These are phyloP conservation scores for Laticauda laticaudata DNA, from an alignment of 2,113 vertebrate species.

Conservation along the genomic window DNA sequence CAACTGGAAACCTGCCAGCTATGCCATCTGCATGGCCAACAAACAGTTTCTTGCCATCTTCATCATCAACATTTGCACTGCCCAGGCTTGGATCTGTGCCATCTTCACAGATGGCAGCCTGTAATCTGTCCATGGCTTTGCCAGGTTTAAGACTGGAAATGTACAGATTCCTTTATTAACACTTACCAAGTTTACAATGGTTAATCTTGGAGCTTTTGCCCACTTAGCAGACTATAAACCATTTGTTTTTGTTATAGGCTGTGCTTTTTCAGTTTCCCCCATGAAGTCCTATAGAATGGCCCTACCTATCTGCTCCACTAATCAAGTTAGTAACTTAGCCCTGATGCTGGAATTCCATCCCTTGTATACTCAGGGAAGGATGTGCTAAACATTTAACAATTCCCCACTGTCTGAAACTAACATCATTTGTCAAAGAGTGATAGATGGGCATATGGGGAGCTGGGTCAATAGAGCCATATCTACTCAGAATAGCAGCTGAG, in stretches of 20 bases:
- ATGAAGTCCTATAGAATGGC: slow-evolving; percentile 22
- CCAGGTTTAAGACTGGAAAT: slow-evolving; percentile 59
- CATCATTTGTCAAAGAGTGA: background rate
- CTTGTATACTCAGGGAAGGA: background rate
- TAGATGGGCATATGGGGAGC: background rate
- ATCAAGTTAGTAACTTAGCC: slow-evolving; percentile 24
- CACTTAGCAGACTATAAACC: slow-evolving; percentile 65
- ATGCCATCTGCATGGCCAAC: slow-evolving; percentile 53
- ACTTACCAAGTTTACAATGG: slow-evolving; percentile 56
- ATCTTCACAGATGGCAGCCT: slow-evolving; percentile 45
- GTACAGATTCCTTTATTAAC: slow-evolving; percentile 59
- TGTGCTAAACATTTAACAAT: background rate
- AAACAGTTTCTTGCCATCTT: slow-evolving; percentile 1
- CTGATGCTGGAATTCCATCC: slow-evolving; percentile 19
- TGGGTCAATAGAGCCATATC: background rate
- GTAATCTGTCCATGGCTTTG: slow-evolving; percentile 42
- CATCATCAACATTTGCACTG: slow-evolving; percentile 1
- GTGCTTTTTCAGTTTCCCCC: slow-evolving; percentile 40
- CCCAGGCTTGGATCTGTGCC: slow-evolving; percentile 32
- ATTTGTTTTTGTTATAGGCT: slow-evolving; percentile 49
- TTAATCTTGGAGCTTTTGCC: slow-evolving; percentile 59
- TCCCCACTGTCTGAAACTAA: background rate
- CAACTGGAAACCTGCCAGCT: slow-evolving; percentile 28
- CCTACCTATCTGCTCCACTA: slow-evolving; percentile 37
- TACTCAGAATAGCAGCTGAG: background rate